These are phyloP conservation scores for Thunnus maccoyii DNA, from an alignment of 2,113 vertebrate species.

Conservation along the genomic window DNA sequence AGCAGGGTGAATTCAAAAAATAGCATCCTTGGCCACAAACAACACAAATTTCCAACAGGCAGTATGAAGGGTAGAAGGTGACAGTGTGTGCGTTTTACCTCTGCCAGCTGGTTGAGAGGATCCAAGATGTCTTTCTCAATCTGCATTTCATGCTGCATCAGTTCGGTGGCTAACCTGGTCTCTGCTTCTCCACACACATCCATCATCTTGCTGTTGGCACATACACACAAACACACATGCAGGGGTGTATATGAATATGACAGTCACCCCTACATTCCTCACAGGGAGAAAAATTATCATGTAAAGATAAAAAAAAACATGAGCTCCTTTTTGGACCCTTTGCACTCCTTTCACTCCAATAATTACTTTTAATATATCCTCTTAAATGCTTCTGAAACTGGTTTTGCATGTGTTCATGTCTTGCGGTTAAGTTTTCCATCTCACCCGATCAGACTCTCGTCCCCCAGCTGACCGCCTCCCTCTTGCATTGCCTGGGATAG, in stretches of 20 bases:
- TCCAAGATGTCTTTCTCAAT: slow-evolving; percentile 93
- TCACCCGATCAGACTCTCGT: slow-evolving; percentile 94
- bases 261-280: slow-evolving; percentile 4
- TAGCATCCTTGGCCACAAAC: too few relatives aligned
- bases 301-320: not conserved
- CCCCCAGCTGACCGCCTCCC: slow-evolving; percentile 89
- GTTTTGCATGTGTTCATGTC: not conserved
- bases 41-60: too few relatives aligned
- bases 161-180: slow-evolving; percentile 90
- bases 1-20: too few relatives aligned
- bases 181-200: slow-evolving; percentile 94
- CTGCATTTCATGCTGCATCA: slow-evolving; percentile 92
- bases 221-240: slow-evolving; percentile 34
- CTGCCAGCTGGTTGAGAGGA: slow-evolving; percentile 91
- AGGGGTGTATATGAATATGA: slow-evolving; percentile 32
- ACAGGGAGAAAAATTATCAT: not conserved
- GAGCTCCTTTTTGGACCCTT: not conserved
- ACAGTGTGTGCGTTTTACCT: slow-evolving; percentile 82
- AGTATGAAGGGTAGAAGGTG: too few relatives aligned
- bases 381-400: not conserved
- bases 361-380: not conserved
- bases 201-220: slow-evolving; percentile 91
- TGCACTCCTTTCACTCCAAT: not conserved
- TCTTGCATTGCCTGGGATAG: slow-evolving; percentile 95
- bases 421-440: slow-evolving; percentile 36